These are phyloP conservation scores for Oxycera nigricornis DNA, from an alignment of 2,888 invertebrate species.

Conservation along the genomic window DNA sequence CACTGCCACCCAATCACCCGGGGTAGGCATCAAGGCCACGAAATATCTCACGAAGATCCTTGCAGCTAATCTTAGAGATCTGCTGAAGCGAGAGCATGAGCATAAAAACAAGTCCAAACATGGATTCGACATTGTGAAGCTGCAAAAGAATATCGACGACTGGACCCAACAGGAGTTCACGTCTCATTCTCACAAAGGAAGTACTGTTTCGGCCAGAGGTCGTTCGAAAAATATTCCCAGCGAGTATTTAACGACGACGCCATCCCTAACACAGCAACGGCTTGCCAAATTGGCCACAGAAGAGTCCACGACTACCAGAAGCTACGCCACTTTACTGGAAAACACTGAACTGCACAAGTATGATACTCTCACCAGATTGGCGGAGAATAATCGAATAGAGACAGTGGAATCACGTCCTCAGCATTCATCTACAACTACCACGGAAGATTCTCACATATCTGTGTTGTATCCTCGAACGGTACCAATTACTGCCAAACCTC, in stretches of 20 bases:
- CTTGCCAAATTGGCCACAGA: conserved; percentile 44
- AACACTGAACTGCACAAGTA: conserved; percentile 42
- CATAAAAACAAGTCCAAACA: conserved; percentile 50
- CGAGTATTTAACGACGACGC: conserved; percentile 74
- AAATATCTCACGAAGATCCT: conserved; percentile 59
- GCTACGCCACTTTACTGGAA: background rate
- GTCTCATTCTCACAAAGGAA: conserved; percentile 64
- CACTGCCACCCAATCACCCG: conserved; percentile 55
- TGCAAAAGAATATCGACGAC: conserved; percentile 84
- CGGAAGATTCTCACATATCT: conserved; percentile 57
- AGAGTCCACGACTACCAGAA: conserved; percentile 43
- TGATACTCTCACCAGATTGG: conserved; percentile 35
- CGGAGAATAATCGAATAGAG: conserved; percentile 46
- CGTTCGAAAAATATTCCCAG: conserved; percentile 79
- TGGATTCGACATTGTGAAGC: conserved; percentile 73
- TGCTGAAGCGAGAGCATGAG: conserved; percentile 62
- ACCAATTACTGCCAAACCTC: conserved; percentile 45
- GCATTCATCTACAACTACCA: conserved; percentile 63
- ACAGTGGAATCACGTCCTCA: conserved; percentile 52
- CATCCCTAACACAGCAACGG: conserved; percentile 57
- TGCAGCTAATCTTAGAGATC: conserved; percentile 64
- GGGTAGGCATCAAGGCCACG: conserved; percentile 54
- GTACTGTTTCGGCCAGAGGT: conserved; percentile 67
- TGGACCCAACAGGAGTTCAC: conserved; percentile 83
- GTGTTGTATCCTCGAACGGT: conserved; percentile 52